Base-by-base conservation (phyloP, 2,888 invertebrate genomes). In the Kuschelorhynchus macadamiae region DNA sequence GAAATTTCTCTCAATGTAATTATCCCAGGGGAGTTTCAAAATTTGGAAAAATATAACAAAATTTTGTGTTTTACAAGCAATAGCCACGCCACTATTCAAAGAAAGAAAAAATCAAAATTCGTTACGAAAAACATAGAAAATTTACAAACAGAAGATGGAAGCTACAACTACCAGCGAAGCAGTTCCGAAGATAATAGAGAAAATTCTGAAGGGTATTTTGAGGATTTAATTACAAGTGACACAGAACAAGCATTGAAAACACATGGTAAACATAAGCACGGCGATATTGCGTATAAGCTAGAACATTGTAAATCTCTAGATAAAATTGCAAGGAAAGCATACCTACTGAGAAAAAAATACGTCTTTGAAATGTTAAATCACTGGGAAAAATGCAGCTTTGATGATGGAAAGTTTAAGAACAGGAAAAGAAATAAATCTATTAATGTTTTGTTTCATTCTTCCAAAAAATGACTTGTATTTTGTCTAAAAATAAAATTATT, bases 111-210 rank as follows among this genome's bases (percentile, higher is more conserved):
- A 17, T 33, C 46, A 18, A 57, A 57, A 46, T 57, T 46, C 12
- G 20, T 25, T 25, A 5, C 5, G 5, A 21, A 39, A 25, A 21
- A 14, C 8, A 11, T 9, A 30, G n/a, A n/a, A 46, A 18, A 49
- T 12, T 16, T 14, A 16, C 9, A 53, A 21, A 3, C 39, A 25
- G 9, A 33, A 1, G 4, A 63, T 63, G 63, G 63, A 63, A 44
- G 39, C 47, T 12, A 39, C 20, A 8, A 36, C 53, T 17, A 63
- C 63, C 21, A 56, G 57, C 56, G 56, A 64, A 49, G 64, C 36
- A 5, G 57, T 64, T 9, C 49, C 64, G 11, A 64, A 64, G 17
- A 17, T 64, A 12, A 64, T 64, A 11, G 49, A 64, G 56, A 56
- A 57, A 2, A 64, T 64, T 36, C 42, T 64, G 20, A 64, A 57